Evolutionary conservation across 1,140 invertebrate genomes (phyloP), one percentile per base, ranked within the genome.

Genomic region (Oreohelix idahoensis): DNA sequence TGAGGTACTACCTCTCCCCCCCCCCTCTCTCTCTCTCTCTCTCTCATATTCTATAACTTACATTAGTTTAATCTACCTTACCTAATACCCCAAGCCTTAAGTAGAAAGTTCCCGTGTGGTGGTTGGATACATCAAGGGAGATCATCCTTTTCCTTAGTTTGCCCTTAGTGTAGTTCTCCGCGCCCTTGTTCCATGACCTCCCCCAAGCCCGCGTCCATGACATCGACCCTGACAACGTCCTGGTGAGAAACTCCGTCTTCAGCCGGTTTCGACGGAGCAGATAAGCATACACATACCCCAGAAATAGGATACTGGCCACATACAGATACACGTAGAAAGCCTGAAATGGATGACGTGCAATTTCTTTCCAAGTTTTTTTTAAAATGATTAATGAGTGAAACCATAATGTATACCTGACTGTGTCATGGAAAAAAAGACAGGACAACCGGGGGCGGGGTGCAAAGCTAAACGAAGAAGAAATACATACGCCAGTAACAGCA

Each of bases 291-390:
- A 98, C 97, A 93, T 98, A 99, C 86, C 98, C 94, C 87, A 99
- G 94, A 94, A 99, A 99, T 85, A 98, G 93, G 91, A 99, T 97
- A 93, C 97, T 98, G 93, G 96, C 95, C 87, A 97, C 96, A 93
- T 99, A 99, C 74, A 99, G 94, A 93, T 98, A 99, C 71, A 98
- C 97, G 94, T 98, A 99, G 94, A 98, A 98, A 82, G 96, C 97
- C 95, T 99, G 93, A 66, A 94, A 94, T 42, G 2, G n/a, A 75
- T 75, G 36, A 15, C 42, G 42, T 8, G 42, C 71, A 23, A 26
- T 26, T 42, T 20, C 36, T 36, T 49, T 35, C n/a, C n/a, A n/a
- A n/a, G n/a, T n/a, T n/a, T n/a, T n/a, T n/a, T n/a, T n/a, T n/a
- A n/a, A n/a, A n/a, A n/a, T n/a, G n/a, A n/a, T n/a, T n/a, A n/a